These are phyloP conservation scores for Desmodus rotundus DNA, from an alignment of 2,113 vertebrate species.

Conservation along the genomic window DNA sequence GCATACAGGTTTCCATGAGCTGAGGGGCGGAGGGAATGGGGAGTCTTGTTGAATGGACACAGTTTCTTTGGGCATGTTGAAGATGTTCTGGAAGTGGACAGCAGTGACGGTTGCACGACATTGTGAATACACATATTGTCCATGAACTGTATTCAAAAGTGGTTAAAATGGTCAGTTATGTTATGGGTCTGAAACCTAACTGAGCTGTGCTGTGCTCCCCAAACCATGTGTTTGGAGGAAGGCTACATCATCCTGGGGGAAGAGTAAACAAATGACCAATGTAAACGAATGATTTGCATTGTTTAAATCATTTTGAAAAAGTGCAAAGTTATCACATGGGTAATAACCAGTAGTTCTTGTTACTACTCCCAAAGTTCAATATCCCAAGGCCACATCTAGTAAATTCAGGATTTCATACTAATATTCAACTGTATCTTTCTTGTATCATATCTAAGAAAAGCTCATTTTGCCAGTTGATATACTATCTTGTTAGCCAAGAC, in stretches of 20 bases:
- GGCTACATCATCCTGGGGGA: neutral
- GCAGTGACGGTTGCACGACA: neutral
- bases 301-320: conserved; percentile 21
- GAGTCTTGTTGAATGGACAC: neutral
- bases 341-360: neutral
- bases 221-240: neutral
- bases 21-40: rapidly evolving
- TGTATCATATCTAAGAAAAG: neutral
- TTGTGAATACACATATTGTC: neutral
- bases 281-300: no score
- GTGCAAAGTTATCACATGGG: neutral
- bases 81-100: neutral
- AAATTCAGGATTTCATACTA: neutral
- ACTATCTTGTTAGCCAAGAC: neutral
- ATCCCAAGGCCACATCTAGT: neutral
- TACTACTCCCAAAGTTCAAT: neutral
- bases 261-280: no score
- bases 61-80: neutral
- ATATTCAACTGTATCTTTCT: neutral
- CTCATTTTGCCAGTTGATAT: neutral
- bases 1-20: neutral
- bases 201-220: neutral
- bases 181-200: neutral
- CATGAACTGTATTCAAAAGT: neutral
- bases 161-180: neutral